phyloP scores from a whole-genome alignment of 1,140 invertebrate species.

The Pseudomyrmex sp. region DNA sequence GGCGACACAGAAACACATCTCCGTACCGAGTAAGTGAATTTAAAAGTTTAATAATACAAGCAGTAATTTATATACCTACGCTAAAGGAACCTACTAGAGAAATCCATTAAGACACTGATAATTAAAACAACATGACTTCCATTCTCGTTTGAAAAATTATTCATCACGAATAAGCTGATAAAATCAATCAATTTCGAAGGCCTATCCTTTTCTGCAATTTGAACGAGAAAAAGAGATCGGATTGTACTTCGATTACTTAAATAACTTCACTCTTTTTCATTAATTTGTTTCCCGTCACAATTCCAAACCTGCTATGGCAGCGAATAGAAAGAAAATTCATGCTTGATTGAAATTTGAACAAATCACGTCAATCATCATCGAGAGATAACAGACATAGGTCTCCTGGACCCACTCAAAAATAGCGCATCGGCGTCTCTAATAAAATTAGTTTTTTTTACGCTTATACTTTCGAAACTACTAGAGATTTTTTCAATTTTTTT shows the following conservation, averaged over 20 bases:
- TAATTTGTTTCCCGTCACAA: slow-evolving; percentile 20
- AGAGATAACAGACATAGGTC: neutral
- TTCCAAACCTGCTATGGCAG: neutral
- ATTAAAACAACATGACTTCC: neutral
- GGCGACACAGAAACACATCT: slow-evolving; percentile 31
- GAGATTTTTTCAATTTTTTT: no score
- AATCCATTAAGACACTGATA: slow-evolving; percentile 32
- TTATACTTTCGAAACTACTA: neutral
- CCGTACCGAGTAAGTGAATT: slow-evolving; percentile 46
- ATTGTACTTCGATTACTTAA: neutral
- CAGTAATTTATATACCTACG: slow-evolving; percentile 24
- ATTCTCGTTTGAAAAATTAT: neutral
- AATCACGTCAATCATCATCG: no score
- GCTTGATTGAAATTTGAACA: no score
- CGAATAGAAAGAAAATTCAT: slow-evolving; percentile 5
- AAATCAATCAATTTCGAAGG: neutral
- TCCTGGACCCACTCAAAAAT: no score
- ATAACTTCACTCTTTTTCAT: slow-evolving; percentile 7
- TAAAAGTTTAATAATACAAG: slow-evolving; percentile 54
- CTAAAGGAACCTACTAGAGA: slow-evolving; percentile 12
- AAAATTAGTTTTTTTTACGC: no score
- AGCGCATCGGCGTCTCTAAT: no score
- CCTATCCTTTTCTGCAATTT: neutral
- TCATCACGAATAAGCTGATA: neutral
- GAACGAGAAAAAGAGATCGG: neutral